Conservation (phyloP, 2,113 vertebrate genomes). For the Notothenia rossii region DNA sequence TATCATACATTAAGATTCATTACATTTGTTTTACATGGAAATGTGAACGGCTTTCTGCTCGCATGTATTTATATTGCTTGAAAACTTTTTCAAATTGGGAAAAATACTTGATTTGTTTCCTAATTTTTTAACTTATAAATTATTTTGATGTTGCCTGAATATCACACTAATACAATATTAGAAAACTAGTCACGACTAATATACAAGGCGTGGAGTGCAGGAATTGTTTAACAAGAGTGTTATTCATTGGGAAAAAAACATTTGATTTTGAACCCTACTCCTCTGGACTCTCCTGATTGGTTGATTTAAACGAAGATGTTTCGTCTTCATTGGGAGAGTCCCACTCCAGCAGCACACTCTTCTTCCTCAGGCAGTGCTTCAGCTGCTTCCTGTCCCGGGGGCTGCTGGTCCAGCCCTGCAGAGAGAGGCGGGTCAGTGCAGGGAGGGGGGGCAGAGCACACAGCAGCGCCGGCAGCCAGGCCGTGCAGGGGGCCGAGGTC, state of each 20-base stretch:
- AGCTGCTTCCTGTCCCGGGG: constrained; percentile 76
- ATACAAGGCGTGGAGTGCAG: not conserved
- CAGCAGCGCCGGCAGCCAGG: constrained; percentile 86
- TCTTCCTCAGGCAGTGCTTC: constrained; percentile 72
- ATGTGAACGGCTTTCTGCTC: not conserved
- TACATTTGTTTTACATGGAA: not conserved
- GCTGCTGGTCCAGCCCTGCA: constrained; percentile 85
- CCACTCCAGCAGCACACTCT: constrained; percentile 83
- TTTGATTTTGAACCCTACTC: not conserved
- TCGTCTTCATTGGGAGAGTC: constrained; percentile 21
- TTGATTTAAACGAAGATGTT: not conserved
- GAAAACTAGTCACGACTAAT: not conserved
- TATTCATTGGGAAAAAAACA: not conserved
- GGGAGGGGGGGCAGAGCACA: constrained; percentile 78
- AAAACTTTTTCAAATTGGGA: no score
- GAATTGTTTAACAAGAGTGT: not conserved
- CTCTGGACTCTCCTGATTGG: constrained; percentile 46
- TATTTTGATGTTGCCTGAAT: no score
- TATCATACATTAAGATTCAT: not conserved
- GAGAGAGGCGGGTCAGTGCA: constrained; percentile 80
- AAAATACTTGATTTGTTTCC: no score
- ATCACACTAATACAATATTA: not conserved
- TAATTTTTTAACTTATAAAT: no score
- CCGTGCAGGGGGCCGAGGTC: constrained; percentile 66
- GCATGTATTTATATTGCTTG: no score